Percentiles rank a stretch among this genome's conserved stretches.
Conservation (phyloP, 2,888 invertebrate species). For the Onthophagus sagittarius region DNA sequence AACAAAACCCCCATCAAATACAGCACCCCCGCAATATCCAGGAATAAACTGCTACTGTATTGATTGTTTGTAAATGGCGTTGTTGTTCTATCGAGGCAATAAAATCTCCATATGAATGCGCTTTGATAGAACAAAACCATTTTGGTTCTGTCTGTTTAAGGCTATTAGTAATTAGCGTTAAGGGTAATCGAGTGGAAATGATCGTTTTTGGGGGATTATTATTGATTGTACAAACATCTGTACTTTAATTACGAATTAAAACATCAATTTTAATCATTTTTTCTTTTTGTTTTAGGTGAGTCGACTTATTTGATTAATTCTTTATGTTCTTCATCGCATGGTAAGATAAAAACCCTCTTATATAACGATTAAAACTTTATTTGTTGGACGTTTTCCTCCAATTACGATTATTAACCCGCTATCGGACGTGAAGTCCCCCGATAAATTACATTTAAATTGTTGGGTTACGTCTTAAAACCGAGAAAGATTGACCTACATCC, state of each 20-base stretch:
- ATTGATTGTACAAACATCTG: background rate
- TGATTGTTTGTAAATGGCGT: background rate
- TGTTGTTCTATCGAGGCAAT: background rate
- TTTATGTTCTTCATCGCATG: background rate
- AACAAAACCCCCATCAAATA: background rate
- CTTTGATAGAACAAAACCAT: background rate
- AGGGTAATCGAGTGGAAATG: background rate
- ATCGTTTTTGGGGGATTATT: background rate
- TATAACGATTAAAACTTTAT: background rate
- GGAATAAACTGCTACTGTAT: background rate
- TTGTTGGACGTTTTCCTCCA: background rate
- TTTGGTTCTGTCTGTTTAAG: background rate
- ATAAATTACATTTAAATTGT: background rate
- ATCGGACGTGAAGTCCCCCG: background rate
- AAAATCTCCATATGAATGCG: background rate
- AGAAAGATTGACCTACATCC: background rate
- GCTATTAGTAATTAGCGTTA: background rate
- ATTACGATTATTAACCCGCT: background rate
- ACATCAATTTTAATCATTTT: background rate
- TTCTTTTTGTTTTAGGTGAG: background rate
- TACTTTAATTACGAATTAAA: background rate
- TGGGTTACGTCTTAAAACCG: background rate
- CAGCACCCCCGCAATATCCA: background rate
- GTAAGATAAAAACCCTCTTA: background rate
- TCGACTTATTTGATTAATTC: background rate